Evolutionary conservation across 2,888 invertebrate species (phyloP), one percentile per base, ranked within the genome.

Genomic region (Steinernema hermaphroditum): DNA sequence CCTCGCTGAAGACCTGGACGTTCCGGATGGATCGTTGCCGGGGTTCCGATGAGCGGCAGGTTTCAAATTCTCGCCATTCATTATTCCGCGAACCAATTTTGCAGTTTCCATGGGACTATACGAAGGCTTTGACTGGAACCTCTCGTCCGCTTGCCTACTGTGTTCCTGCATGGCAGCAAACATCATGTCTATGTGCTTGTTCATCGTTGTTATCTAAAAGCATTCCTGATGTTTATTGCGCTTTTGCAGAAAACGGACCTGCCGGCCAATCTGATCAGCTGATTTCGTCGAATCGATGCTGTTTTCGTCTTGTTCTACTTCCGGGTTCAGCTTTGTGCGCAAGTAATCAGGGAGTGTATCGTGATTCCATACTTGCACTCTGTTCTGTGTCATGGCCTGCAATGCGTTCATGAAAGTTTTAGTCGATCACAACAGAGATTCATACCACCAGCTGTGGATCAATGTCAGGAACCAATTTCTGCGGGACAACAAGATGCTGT

Each of bases 331-430:
- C 69, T 80, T 79, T 27, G 81, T 81, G 14, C 81, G 72, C 54
- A 85, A 72, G 71, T 80, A 83, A 68, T 81, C 81, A 0, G 84
- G 85, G 0, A 83, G 82, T 24, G 83, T 74, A 37, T 83, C 84
- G 75, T 85, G 85, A 70, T 82, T 81, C 79, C 82, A 85, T 6
- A 78, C 78, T 16, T 72, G 70, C 29, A 85, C 75, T 2, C 85
- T 79, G 19, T 72, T 71, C 68, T 83, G 77, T 2, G 83, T 82
- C 46, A 75, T 57, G 70, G 75, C 73, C 83, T 84, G 62, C 46
- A 81, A 71, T 43, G 34, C 34, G 14, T 12, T 12, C 24, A 62
- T n/a, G 0, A n/a, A 9, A 54, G 29, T 27, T 1, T 57, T 70
- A 19, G 8, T 9, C 2, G 8, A 6, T 44, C 2, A 8, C 4